Base-by-base conservation (phyloP, 1,140 invertebrate genomes). In the Drosophila burlai region DNA sequence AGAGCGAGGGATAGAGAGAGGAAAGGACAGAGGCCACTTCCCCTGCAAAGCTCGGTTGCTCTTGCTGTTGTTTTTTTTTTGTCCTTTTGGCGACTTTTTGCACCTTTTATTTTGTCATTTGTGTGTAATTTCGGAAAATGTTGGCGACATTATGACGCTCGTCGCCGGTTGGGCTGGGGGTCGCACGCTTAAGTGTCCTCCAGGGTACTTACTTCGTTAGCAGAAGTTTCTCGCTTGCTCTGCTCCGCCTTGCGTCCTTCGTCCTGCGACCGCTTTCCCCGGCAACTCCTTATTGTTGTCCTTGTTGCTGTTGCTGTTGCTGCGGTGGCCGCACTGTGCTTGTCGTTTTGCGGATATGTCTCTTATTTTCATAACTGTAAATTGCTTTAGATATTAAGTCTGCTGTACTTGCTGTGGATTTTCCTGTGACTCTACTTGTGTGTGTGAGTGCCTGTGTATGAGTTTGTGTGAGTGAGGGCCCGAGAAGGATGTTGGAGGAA, bases 321-420 rank as follows among this genome's bases (percentile, higher is more conserved):
- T 77, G 61, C 50, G 66, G 52, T 78, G 71, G 42, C 68, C 68
- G 59, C 69, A 52, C 81, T 90, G 80, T 73, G 75, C 76, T 80
- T 92, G 86, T 87, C 76, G 72, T 84, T 92, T 82, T 92, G 83
- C 85, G 90, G 85, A 84, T 92, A 89, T 91, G 81, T 92, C 84
- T 91, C 84, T 84, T 87, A 89, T 92, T 92, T 92, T 92, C 91
- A 92, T 92, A 92, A 92, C 91, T 92, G 91, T 92, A 92, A 92
- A 92, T 92, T 92, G 91, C 91, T 92, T 92, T 83, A 83, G 86
- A 92, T 92, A 92, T 92, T 92, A 92, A 92, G 91, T 76, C 77
- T 76, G 71, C 67, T 75, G 55, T 82, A 66, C 71, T 68, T 55
- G 62, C 66, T 85, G 66, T 73, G 46, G 61, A 64, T 73, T 78